Evolutionary conservation across 92 coral and sea anemone genomes (phyloP).

Genomic region (Heteractis magnifica): DNA sequence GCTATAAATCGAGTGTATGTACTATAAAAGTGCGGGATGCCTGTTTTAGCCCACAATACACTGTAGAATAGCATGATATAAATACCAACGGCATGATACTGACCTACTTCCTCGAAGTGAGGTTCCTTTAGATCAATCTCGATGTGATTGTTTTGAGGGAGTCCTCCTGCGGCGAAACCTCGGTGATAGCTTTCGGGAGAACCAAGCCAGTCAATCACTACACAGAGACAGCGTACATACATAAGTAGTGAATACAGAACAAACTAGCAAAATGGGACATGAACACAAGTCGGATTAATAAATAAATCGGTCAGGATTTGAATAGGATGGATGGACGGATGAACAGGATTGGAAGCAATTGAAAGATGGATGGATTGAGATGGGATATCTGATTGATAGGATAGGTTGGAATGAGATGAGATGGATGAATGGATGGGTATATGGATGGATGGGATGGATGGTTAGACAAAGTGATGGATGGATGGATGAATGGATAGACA

Average conservation of each 20-base stretch:
- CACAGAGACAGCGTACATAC: not conserved
- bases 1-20: not conserved
- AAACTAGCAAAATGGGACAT: not conserved
- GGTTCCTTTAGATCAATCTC: slow-evolving; percentile 2
- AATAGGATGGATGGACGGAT: no score
- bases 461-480: not conserved
- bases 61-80: not conserved
- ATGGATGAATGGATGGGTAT: not conserved
- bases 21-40: not conserved
- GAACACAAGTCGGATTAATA: no score
- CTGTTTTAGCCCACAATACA: not conserved
- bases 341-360: no score
- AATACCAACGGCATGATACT: not conserved
- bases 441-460: not conserved
- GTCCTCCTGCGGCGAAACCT: slow-evolving; percentile 2
- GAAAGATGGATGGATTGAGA: no score
- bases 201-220: slow-evolving; percentile 39
- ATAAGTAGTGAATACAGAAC: not conserved
- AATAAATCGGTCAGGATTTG: no score
- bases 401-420: no score
- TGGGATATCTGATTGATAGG: no score
- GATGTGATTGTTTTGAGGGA: not conserved
- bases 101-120: slow-evolving; percentile 50
- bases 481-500: not conserved
- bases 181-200: slow-evolving; percentile 7